These are phyloP conservation scores for Pemphigus obesinymphae DNA, from an alignment of 1,140 invertebrate species.

Conservation along the genomic window DNA sequence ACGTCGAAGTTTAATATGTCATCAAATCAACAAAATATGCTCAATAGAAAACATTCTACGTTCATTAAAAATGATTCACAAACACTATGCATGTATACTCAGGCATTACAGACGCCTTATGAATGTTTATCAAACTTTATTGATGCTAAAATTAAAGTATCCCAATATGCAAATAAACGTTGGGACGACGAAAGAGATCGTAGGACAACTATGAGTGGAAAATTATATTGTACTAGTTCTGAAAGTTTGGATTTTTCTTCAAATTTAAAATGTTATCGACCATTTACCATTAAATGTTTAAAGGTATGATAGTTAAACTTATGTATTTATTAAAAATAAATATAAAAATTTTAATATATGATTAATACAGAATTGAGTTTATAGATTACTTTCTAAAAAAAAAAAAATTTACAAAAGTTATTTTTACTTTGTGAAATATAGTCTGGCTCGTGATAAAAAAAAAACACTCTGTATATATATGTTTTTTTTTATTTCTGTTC, in stretches of 20 bases:
- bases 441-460: too few species aligned
- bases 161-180: slow-evolving; percentile 13
- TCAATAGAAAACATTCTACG: background rate
- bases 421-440: too few species aligned
- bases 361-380: too few species aligned
- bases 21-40: background rate
- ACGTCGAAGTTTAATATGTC: background rate
- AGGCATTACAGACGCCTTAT: slow-evolving; percentile 31
- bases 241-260: slow-evolving; percentile 45
- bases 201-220: background rate
- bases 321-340: too few species aligned
- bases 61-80: slow-evolving; percentile 12
- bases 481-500: too few species aligned
- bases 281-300: slow-evolving; percentile 13
- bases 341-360: too few species aligned
- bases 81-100: slow-evolving; percentile 10
- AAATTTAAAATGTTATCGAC: slow-evolving; percentile 42
- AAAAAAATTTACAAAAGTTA: too few species aligned
- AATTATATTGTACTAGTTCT: slow-evolving; percentile 15
- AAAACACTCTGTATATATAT: too few species aligned
- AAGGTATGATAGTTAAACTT: slow-evolving; percentile 3
- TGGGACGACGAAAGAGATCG: slow-evolving; percentile 35
- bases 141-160: slow-evolving; percentile 45
- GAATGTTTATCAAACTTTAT: slow-evolving; percentile 37
- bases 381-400: too few species aligned